A percentile compares a stretch with the other conserved stretches of the same genome.
Evolutionary conservation across 2,888 invertebrate genomes (phyloP).

Genomic region (Acronicta leporina): DNA sequence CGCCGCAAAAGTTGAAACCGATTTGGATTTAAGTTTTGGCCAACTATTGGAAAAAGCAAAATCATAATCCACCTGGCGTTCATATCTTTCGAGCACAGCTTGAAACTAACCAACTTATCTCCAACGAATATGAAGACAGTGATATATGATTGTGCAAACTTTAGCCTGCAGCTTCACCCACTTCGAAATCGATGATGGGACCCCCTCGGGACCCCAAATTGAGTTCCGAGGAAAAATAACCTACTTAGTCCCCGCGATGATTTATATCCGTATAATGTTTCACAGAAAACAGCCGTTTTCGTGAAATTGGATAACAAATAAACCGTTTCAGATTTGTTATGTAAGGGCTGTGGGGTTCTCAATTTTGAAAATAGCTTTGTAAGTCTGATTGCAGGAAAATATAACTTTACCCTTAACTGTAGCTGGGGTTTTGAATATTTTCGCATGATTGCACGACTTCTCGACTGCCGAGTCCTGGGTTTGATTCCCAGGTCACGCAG

Average conservation of each 20-base stretch:
- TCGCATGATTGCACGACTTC: too few relatives aligned
- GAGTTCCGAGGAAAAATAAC: slow-evolving; percentile 49
- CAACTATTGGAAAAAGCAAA: slow-evolving; percentile 23
- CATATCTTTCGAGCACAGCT: slow-evolving; percentile 42
- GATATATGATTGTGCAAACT: slow-evolving; percentile 47
- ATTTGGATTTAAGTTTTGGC: background rate
- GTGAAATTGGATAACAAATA: slow-evolving; percentile 44
- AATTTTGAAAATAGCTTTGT: slow-evolving; percentile 27
- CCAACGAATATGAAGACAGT: slow-evolving; percentile 35
- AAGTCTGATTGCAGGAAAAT: slow-evolving; percentile 14
- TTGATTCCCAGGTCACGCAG: too few relatives aligned
- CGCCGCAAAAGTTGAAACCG: background rate
- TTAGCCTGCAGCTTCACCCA: slow-evolving; percentile 36
- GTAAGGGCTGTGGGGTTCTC: slow-evolving; percentile 22
- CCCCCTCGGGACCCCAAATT: slow-evolving; percentile 43
- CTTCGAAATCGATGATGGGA: slow-evolving; percentile 47
- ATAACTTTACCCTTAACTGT: background rate
- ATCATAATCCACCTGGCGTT: slow-evolving; percentile 14
- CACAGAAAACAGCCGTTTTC: slow-evolving; percentile 31
- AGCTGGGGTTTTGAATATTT: too few relatives aligned
- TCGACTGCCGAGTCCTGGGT: too few relatives aligned
- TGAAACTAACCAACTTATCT: slow-evolving; percentile 42
- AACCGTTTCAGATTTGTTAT: slow-evolving; percentile 44
- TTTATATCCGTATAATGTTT: slow-evolving; percentile 48
- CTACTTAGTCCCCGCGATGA: slow-evolving; percentile 37